These are phyloP conservation scores for Bathynomus jamesi DNA, from an alignment of 1,140 invertebrate genomes.

Conservation along the genomic window DNA sequence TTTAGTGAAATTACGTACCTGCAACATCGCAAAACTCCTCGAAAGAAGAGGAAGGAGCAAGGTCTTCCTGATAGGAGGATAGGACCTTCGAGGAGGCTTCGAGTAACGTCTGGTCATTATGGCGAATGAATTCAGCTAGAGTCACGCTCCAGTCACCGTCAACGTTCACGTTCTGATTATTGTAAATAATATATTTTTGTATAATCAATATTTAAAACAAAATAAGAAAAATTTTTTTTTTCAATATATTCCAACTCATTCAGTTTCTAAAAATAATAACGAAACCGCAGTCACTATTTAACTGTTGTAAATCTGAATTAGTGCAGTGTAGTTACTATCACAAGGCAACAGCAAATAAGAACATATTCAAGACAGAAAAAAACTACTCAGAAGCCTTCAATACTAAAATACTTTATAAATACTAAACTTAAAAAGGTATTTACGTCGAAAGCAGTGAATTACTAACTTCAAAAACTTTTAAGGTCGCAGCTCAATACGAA, in stretches of 20 bases:
- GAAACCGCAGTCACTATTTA: background rate
- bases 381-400: background rate
- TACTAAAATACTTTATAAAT: background rate
- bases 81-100: slow-evolving; percentile 80
- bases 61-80: slow-evolving; percentile 72
- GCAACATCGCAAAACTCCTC: slow-evolving; percentile 83
- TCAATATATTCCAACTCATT: too few species aligned
- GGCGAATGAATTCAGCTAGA: slow-evolving; percentile 84
- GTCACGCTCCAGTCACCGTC: slow-evolving; percentile 78
- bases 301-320: background rate
- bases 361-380: background rate
- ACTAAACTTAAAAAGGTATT: background rate
- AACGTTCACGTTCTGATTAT: slow-evolving; percentile 45
- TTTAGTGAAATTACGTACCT: too few species aligned
- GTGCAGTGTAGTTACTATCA: background rate
- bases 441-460: background rate
- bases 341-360: background rate
- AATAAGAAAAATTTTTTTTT: too few species aligned
- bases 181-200: slow-evolving; percentile 5
- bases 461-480: background rate
- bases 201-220: background rate
- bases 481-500: background rate
- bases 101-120: slow-evolving; percentile 81
- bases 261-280: background rate
- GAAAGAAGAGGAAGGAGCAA: slow-evolving; percentile 80